phyloP scores from a whole-genome alignment of 2,797 vertebrate species.

The Podarcis lilfordi region DNA sequence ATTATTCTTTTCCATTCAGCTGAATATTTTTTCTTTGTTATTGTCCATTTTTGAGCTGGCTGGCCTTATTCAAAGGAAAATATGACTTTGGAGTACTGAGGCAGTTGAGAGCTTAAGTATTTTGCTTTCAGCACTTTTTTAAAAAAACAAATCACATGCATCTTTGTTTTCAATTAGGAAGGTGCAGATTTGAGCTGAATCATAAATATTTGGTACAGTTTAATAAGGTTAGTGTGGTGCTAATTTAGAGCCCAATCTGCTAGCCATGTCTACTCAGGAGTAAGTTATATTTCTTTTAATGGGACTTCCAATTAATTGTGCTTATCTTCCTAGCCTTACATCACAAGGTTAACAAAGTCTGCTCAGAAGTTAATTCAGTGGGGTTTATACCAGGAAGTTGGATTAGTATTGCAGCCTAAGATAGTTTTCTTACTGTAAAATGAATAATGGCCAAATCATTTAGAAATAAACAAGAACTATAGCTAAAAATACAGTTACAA shows the following conservation, averaged over 20 bases:
- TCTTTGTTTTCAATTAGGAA: constrained; percentile 49
- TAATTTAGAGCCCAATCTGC: not conserved
- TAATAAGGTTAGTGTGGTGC: constrained; percentile 7
- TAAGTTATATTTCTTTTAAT: constrained; percentile 10
- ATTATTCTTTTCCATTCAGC: constrained; percentile 63
- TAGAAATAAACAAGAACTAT: constrained; percentile 40
- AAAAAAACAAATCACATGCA: constrained; percentile 56
- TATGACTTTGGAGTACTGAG: constrained; percentile 43
- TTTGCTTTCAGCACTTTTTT: constrained; percentile 42
- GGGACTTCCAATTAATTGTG: not conserved
- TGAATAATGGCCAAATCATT: constrained; percentile 49
- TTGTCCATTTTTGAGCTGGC: constrained; percentile 54
- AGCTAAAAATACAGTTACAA: constrained; percentile 60
- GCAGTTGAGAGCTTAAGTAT: constrained; percentile 52
- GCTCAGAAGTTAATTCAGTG: no score
- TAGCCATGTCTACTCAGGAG: not conserved
- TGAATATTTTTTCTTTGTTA: constrained; percentile 47
- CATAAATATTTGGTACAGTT: constrained; percentile 47
- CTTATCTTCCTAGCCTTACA: not conserved
- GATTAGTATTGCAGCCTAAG: not conserved
- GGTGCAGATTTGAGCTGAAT: constrained; percentile 50
- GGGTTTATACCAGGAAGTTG: no score
- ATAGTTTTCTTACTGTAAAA: constrained; percentile 51
- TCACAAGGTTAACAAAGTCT: no score
- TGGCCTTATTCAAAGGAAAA: constrained; percentile 56